Percentiles rank a stretch among this genome's conserved stretches.
Evolutionary conservation across 2,113 vertebrate species (phyloP).

Genomic region (Hippocampus mohnikei): DNA sequence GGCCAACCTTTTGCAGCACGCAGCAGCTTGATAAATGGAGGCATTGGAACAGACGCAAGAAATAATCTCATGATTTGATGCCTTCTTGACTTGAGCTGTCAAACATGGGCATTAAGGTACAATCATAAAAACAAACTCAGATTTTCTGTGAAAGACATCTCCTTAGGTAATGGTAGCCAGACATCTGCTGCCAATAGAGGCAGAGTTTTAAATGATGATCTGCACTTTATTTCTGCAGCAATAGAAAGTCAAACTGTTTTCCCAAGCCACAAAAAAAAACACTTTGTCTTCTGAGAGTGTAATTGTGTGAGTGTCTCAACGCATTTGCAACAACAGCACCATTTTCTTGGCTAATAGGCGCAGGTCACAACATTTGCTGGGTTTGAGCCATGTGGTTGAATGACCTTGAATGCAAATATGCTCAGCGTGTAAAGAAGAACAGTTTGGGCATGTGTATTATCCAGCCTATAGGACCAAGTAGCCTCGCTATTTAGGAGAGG

Average conservation of each 20-base stretch:
- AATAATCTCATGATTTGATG: slow-evolving; percentile 25
- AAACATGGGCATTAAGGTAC: slow-evolving; percentile 28
- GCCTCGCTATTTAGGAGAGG: slow-evolving; percentile 25
- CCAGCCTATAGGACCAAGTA: neutral
- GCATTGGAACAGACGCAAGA: slow-evolving; percentile 23
- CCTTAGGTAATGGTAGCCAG: slow-evolving; percentile 11
- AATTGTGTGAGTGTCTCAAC: slow-evolving; percentile 57
- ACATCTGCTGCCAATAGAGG: slow-evolving; percentile 28
- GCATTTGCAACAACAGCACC: slow-evolving; percentile 41
- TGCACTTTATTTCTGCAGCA: slow-evolving; percentile 38
- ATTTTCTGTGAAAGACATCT: slow-evolving; percentile 48
- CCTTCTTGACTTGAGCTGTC: slow-evolving; percentile 37
- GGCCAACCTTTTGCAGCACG: slow-evolving; percentile 30
- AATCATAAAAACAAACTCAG: slow-evolving; percentile 2
- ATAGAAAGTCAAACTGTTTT: slow-evolving; percentile 26
- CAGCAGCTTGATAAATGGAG: slow-evolving; percentile 18
- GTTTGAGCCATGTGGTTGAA: slow-evolving; percentile 25
- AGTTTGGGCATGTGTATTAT: slow-evolving; percentile 40
- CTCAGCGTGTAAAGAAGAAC: slow-evolving; percentile 30
- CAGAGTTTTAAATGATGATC: slow-evolving; percentile 41
- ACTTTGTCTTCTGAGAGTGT: slow-evolving; percentile 41
- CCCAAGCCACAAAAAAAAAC: slow-evolving; percentile 43
- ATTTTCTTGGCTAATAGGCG: slow-evolving; percentile 62
- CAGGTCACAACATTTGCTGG: slow-evolving; percentile 65
- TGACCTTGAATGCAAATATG: slow-evolving; percentile 38